phyloP scores from a whole-genome alignment of 2,888 invertebrate genomes.

The Ornithoptera priamus region DNA sequence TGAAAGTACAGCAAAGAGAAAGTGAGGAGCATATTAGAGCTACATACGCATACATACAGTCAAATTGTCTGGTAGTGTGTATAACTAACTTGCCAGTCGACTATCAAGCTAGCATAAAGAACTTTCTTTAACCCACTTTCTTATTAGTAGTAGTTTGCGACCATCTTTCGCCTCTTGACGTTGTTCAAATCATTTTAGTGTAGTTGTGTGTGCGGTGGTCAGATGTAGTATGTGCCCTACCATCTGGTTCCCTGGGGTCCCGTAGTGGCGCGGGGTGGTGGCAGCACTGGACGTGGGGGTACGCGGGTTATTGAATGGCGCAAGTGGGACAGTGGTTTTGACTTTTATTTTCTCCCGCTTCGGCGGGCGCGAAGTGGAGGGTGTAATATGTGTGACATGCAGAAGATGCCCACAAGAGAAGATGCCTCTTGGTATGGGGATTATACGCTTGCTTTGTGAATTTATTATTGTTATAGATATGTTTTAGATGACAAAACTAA shows the following conservation, averaged over 20 bases:
- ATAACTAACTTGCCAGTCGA: constrained; percentile 62
- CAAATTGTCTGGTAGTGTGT: constrained; percentile 52
- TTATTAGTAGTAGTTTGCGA: constrained; percentile 54
- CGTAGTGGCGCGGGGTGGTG: constrained; percentile 67
- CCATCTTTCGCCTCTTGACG: constrained; percentile 72
- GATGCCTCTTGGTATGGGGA: constrained; percentile 70
- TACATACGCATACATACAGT: constrained; percentile 55
- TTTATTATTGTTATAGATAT: neutral
- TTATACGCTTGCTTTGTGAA: neutral
- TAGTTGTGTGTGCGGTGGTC: constrained; percentile 64
- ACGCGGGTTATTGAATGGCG: constrained; percentile 51
- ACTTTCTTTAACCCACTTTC: constrained; percentile 81
- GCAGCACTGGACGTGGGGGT: constrained; percentile 68
- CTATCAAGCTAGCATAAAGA: constrained; percentile 67
- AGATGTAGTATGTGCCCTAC: constrained; percentile 75
- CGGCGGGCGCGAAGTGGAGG: constrained; percentile 43
- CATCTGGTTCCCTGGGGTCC: constrained; percentile 68
- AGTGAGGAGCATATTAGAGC: constrained; percentile 71
- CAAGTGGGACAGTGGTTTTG: constrained; percentile 65
- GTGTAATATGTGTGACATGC: constrained; percentile 72
- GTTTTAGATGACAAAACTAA: too few relatives aligned
- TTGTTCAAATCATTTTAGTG: constrained; percentile 63
- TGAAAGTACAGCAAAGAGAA: constrained; percentile 79
- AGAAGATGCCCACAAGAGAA: constrained; percentile 71
- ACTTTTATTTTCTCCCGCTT: constrained; percentile 56